A percentile compares a stretch with the other conserved stretches of the same genome.
phyloP scores from a whole-genome alignment of 2,888 invertebrate genomes.

The Cataglyphis albicans region DNA sequence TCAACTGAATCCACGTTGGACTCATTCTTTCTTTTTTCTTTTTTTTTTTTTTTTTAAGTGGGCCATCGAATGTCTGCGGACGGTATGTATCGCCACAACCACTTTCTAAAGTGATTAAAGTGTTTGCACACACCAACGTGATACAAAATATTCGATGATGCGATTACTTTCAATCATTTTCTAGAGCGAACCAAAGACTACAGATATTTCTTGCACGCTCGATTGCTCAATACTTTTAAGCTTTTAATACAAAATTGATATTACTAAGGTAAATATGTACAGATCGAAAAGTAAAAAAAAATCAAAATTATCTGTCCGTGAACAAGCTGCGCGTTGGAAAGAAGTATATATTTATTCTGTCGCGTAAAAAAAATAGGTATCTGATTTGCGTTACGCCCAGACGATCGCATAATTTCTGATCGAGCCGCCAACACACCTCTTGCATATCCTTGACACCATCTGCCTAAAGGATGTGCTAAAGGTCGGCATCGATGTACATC shows the following conservation, averaged over 20 bases:
- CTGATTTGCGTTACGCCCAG: constrained; percentile 69
- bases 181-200: constrained; percentile 5
- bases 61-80: constrained; percentile 56
- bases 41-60: constrained; percentile 30
- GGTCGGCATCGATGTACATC: constrained; percentile 66
- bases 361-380: constrained; percentile 53
- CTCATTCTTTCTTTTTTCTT: background rate
- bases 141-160: constrained; percentile 65
- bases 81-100: constrained; percentile 44
- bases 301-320: constrained; percentile 28
- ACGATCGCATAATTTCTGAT: constrained; percentile 74
- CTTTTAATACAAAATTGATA: background rate
- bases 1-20: background rate
- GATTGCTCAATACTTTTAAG: background rate
- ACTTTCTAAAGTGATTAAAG: constrained; percentile 84
- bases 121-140: constrained; percentile 69
- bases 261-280: background rate
- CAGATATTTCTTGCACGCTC: background rate
- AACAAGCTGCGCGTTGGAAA: constrained; percentile 40
- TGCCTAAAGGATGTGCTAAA: constrained; percentile 76
- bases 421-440: constrained; percentile 66
- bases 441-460: constrained; percentile 76
- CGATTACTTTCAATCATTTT: constrained; percentile 49
- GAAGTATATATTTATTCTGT: constrained; percentile 39
- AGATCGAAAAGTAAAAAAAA: constrained; percentile 13